Percentiles rank a stretch among this genome's conserved stretches.
Conservation (phyloP, 2,888 invertebrate species). For the Pammene aurita region DNA sequence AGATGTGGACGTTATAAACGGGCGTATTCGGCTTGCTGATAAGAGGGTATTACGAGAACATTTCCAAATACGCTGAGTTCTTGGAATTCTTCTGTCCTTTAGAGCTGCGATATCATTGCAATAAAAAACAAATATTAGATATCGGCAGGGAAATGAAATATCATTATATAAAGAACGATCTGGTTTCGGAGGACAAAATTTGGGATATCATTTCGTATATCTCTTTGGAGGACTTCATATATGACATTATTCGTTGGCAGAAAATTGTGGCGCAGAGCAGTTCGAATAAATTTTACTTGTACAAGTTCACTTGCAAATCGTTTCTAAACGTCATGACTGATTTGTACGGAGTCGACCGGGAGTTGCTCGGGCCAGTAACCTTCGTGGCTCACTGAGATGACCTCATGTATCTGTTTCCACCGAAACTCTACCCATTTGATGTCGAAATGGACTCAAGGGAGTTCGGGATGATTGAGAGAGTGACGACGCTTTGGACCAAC, state of each 20-base stretch:
- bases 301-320: constrained; percentile 56
- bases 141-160: constrained; percentile 50
- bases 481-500: constrained; percentile 57
- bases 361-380: constrained; percentile 42
- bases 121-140: constrained; percentile 49
- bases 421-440: constrained; percentile 42
- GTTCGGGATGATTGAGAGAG: constrained; percentile 51
- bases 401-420: constrained; percentile 52
- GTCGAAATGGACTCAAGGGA: constrained; percentile 47
- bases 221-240: constrained; percentile 47
- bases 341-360: constrained; percentile 40
- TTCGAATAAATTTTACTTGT: constrained; percentile 53
- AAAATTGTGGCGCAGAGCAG: constrained; percentile 47
- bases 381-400: constrained; percentile 54
- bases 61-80: constrained; percentile 47
- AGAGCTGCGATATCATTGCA: constrained; percentile 43
- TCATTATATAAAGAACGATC: constrained; percentile 49
- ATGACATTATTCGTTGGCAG: constrained; percentile 47
- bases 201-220: constrained; percentile 48
- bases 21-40: constrained; percentile 63
- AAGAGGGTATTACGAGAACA: constrained; percentile 39
- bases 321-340: constrained; percentile 53
- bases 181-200: constrained; percentile 45
- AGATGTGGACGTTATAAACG: constrained; percentile 87
- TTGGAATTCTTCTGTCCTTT: constrained; percentile 50